Percentiles rank a stretch among this genome's conserved stretches.
Evolutionary conservation across 2,113 vertebrate genomes (phyloP).

Genomic region (Lasiurus cinereus): DNA sequence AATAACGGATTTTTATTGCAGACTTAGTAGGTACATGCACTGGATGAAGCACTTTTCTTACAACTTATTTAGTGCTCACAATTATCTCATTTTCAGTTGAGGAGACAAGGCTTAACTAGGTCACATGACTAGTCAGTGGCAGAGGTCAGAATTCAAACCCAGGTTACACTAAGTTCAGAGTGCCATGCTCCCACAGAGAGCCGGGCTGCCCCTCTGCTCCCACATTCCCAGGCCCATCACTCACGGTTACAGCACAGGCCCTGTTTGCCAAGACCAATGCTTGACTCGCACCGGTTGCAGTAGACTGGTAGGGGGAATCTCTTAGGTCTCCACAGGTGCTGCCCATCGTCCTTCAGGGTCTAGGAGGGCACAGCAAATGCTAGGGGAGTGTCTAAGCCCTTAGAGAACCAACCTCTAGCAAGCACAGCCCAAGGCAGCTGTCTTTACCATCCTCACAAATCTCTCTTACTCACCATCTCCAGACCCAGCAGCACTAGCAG

Average conservation of each 20-base stretch:
- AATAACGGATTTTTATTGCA: neutral
- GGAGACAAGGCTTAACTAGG: constrained; percentile 40
- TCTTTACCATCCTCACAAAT: neutral
- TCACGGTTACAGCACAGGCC: constrained; percentile 94
- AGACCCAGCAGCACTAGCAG: constrained; percentile 95
- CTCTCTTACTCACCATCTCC: constrained; percentile 87
- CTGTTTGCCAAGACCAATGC: constrained; percentile 94
- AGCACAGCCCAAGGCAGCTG: neutral
- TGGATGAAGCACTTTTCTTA: neutral
- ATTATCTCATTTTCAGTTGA: neutral
- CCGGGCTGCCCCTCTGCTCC: neutral
- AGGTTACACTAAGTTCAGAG: neutral
- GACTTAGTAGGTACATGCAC: neutral
- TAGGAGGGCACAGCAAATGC: constrained; percentile 76
- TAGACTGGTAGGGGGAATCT: constrained; percentile 93
- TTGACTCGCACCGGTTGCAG: constrained; percentile 92
- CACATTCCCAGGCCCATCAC: constrained; percentile 63
- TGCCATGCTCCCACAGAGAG: neutral
- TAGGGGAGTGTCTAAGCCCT: neutral
- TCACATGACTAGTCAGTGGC: constrained; percentile 36
- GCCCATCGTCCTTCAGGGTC: constrained; percentile 93
- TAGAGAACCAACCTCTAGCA: neutral
- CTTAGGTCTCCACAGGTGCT: constrained; percentile 95
- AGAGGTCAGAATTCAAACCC: constrained; percentile 33
- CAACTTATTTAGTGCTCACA: constrained; percentile 4